Evolutionary conservation across 2,888 invertebrate genomes (phyloP), one percentile per base, ranked within the genome.

Genomic region (Phalangium opilio): DNA sequence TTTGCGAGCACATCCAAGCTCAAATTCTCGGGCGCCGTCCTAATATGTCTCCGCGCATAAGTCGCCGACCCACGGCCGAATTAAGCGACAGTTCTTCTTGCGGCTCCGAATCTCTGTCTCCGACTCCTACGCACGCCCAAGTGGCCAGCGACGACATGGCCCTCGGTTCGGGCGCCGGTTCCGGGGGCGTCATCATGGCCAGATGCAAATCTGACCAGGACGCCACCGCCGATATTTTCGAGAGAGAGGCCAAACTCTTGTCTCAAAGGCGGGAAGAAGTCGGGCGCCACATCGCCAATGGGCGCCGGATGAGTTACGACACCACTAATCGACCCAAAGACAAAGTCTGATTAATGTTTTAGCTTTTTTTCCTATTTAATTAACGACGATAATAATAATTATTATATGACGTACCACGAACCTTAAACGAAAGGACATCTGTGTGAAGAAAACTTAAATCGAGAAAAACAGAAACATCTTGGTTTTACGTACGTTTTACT

Each of bases 1-100:
- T 95, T 57, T 93, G 93, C 70, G 95, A 95, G 65, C 89, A 93
- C 69, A 86, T 95, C 56, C 93, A 95, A 65, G 77, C 82, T 32
- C 85, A 86, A 56, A 81, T 84, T 41, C 71, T 74, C 57, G 69
- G 71, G 41, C 67, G 73, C 57, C 59, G 66, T 47, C 50, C 49
- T 35, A 47, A 53, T 48, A 48, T 48, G 44, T 55, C 58, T 21
- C 55, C 58, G 36, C 46, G 55, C 45, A 54, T 55, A 44, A 49
- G 52, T 73, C 77, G 17, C 75, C 77, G 20, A 73, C 77, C 8
- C 59, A 71, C 76, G 32, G 71, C 75, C 21, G 78, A 79, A 58
- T 68, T 79, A 58, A 77, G 76, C 60, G 79, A 78, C 59, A 78
- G 77, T 61, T 77, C 77, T 41, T 78, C 78, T 15, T 78, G 78